These are phyloP conservation scores for Pantherophis alleghaniensis DNA, from an alignment of 2,797 vertebrate genomes.

Conservation along the genomic window DNA sequence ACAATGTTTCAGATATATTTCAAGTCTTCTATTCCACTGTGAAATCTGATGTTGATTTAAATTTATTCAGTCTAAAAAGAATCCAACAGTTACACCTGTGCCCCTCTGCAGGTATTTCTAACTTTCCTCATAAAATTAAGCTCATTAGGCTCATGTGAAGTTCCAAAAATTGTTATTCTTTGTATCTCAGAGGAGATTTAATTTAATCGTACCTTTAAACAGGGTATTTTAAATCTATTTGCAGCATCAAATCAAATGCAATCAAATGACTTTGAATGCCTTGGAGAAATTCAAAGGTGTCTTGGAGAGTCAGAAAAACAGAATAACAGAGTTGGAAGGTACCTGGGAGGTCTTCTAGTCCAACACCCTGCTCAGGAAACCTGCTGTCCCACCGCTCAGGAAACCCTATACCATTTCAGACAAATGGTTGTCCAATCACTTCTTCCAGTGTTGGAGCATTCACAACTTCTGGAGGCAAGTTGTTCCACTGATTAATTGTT, in stretches of 20 bases:
- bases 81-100: background rate
- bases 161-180: background rate
- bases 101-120: background rate
- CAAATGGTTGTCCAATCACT: no score
- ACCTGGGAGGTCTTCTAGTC: background rate
- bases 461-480: no score
- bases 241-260: background rate
- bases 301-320: background rate
- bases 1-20: background rate
- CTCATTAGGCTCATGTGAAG: background rate
- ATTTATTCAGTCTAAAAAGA: background rate
- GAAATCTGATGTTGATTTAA: background rate
- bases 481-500: no score
- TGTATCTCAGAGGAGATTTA: background rate
- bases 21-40: background rate
- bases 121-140: slow-evolving; percentile 8
- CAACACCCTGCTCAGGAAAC: no score
- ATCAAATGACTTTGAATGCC: background rate
- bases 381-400: no score
- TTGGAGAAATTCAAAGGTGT: background rate
- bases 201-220: background rate
- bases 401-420: no score
- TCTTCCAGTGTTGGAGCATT: no score
- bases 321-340: background rate
- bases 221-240: background rate